Evolutionary conservation across 2,113 vertebrate genomes (phyloP).

Genomic region (Carassius auratus): DNA sequence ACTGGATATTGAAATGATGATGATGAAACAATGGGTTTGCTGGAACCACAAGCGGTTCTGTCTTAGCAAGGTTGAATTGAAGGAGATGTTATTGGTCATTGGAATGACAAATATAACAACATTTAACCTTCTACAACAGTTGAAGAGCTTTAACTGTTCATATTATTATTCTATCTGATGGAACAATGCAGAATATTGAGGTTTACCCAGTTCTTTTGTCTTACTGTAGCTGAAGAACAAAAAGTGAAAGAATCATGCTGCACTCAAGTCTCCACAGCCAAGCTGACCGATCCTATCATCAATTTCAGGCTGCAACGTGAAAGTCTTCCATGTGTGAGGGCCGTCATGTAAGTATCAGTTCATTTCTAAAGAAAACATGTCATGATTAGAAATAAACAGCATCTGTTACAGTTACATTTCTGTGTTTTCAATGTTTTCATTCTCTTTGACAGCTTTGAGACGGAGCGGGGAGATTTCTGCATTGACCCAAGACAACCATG

Average conservation of each 20-base stretch:
- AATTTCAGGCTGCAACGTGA: not conserved
- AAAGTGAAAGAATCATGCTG: constrained; percentile 28
- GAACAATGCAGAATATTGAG: not conserved
- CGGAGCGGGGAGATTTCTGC: constrained; percentile 5
- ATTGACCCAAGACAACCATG: not conserved
- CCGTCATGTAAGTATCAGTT: too few relatives aligned
- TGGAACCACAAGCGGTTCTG: too few relatives aligned
- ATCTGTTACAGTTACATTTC: too few relatives aligned
- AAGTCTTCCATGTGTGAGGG: not conserved
- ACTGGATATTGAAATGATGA: too few relatives aligned
- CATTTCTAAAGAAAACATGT: too few relatives aligned
- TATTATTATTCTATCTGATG: not conserved
- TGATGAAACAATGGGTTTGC: too few relatives aligned
- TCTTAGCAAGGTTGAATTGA: too few relatives aligned
- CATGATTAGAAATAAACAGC: too few relatives aligned
- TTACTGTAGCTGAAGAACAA: too few relatives aligned
- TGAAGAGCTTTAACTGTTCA: not conserved
- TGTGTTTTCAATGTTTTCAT: not conserved
- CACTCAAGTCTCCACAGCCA: not conserved
- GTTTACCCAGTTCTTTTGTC: not conserved
- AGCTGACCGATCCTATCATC: not conserved
- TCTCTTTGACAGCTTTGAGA: constrained; percentile 17
- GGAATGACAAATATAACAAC: too few relatives aligned
- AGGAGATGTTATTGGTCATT: too few relatives aligned
- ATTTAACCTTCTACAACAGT: constrained; percentile 40